phyloP scores from a whole-genome alignment of 2,888 invertebrate genomes.

The Neoascia interrupta region DNA sequence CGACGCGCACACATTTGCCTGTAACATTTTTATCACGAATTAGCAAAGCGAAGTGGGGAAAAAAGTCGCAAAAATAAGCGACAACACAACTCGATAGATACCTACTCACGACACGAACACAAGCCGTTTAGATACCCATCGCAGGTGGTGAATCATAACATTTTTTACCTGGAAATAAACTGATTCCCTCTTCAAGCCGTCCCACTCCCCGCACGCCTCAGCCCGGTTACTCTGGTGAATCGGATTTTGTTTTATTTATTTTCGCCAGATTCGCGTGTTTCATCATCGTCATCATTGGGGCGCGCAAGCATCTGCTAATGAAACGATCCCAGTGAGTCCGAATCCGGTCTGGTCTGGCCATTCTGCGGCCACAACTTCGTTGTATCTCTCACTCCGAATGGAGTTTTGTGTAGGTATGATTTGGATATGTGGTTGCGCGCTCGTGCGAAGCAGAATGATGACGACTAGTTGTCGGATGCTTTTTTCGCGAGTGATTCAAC shows the following conservation, averaged over 20 bases:
- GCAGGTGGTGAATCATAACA: constrained; percentile 58
- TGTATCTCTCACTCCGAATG: not conserved
- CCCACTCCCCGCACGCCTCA: not conserved
- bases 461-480: constrained; percentile 47
- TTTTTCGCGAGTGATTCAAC: constrained; percentile 60
- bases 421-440: too few species aligned
- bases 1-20: not conserved
- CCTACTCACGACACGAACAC: not conserved
- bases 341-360: constrained; percentile 16
- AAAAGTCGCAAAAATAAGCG: not conserved
- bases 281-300: constrained; percentile 39
- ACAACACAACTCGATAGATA: constrained; percentile 2
- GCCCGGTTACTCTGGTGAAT: constrained; percentile 20
- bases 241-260: constrained; percentile 21
- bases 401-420: constrained; percentile 8
- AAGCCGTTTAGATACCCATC: constrained; percentile 6
- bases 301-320: constrained; percentile 41
- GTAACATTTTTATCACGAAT: constrained; percentile 23
- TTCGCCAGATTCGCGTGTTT: constrained; percentile 37
- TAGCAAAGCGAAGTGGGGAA: constrained; percentile 15
- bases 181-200: not conserved
- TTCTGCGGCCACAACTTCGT: constrained; percentile 8
- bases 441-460: constrained; percentile 38
- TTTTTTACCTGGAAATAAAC: constrained; percentile 49
- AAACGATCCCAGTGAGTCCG: constrained; percentile 19